phyloP scores from a whole-genome alignment of 2,113 vertebrate species.

The Eubucco bourcierii region DNA sequence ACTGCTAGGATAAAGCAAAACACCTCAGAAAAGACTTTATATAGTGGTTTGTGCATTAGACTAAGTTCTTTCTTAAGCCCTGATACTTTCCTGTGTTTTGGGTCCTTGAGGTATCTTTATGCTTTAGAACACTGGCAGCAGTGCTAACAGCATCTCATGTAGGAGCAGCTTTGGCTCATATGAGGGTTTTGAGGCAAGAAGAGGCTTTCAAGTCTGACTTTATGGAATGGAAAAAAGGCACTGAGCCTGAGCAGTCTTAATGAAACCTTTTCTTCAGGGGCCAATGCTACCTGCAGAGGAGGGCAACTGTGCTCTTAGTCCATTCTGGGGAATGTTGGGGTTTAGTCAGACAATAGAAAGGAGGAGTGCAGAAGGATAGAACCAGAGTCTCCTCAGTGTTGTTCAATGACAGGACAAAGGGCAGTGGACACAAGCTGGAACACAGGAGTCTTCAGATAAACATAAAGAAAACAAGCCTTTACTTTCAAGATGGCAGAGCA shows the following conservation, averaged over 20 bases:
- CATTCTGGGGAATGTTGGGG: background rate
- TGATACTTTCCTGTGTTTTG: background rate
- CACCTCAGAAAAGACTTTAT: background rate
- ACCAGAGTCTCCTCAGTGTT: too few species aligned
- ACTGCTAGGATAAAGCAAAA: background rate
- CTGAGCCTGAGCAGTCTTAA: background rate
- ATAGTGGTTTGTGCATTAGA: background rate
- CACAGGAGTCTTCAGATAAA: too few species aligned
- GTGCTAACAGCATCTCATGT: background rate
- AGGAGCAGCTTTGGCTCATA: background rate
- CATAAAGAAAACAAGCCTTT: too few species aligned
- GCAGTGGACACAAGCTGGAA: too few species aligned
- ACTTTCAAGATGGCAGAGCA: too few species aligned
- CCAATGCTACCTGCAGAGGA: background rate
- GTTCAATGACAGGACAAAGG: too few species aligned
- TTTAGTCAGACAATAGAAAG: background rate
- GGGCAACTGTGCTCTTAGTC: background rate
- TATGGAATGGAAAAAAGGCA: background rate
- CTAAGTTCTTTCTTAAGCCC: background rate
- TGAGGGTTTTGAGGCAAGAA: background rate
- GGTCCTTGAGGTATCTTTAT: background rate
- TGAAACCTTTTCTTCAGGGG: background rate
- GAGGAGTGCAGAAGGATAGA: too few species aligned
- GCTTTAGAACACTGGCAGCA: background rate
- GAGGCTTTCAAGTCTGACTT: background rate